phyloP scores from a whole-genome alignment of 2,113 vertebrate species.

The Tamias sibiricus region DNA sequence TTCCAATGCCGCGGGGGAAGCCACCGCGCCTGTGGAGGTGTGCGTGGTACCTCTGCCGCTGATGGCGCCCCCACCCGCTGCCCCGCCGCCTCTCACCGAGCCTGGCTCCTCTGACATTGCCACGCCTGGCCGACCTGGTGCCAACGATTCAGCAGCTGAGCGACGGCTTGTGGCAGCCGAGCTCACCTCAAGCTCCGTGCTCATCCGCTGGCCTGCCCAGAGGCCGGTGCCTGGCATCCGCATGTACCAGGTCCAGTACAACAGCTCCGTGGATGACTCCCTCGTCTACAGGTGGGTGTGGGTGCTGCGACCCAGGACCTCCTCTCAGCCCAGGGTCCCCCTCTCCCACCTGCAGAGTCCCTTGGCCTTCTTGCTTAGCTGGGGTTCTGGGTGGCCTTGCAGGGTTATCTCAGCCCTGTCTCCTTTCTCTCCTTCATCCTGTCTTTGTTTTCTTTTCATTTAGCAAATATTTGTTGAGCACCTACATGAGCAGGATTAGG shows the following conservation, averaged over 20 bases:
- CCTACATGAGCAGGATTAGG: background rate
- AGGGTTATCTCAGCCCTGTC: background rate
- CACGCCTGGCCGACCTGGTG: constrained; percentile 91
- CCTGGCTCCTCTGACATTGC: constrained; percentile 95
- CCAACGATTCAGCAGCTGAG: constrained; percentile 91
- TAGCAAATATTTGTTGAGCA: background rate
- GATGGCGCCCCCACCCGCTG: constrained; percentile 86
- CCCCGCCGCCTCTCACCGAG: constrained; percentile 80
- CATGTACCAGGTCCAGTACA: constrained; percentile 98
- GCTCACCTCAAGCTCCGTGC: constrained; percentile 91
- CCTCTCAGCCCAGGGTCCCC: background rate
- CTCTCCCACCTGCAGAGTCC: background rate
- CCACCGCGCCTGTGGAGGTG: constrained; percentile 91
- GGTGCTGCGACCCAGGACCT: background rate
- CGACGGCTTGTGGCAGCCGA: constrained; percentile 86
- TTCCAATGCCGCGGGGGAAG: constrained; percentile 95
- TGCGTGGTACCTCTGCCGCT: constrained; percentile 93
- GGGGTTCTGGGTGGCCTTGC: background rate
- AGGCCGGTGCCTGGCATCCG: constrained; percentile 94
- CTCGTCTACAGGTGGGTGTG: constrained; percentile 95
- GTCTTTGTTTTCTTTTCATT: background rate
- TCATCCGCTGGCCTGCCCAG: constrained; percentile 94
- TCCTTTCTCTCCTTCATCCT: background rate
- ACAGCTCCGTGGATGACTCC: constrained; percentile 94
- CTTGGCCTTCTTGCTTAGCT: background rate